Conservation (phyloP, 2,888 invertebrate genomes). For the Augiades crinisus region DNA sequence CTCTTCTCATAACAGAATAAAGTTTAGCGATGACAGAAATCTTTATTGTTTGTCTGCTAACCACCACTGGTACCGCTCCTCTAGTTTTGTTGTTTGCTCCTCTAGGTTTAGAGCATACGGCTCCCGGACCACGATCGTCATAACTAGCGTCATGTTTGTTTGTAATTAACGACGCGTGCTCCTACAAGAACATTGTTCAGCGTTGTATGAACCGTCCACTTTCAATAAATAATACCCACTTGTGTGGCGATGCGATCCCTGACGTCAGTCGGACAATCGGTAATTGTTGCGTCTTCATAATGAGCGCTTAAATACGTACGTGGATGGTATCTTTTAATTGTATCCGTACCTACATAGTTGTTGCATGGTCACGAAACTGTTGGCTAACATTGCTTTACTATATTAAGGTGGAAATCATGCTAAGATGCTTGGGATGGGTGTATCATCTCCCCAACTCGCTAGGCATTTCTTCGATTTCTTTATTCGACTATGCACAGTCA, state of each 20-base stretch:
- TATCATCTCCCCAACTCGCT: not conserved
- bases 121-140: conserved; percentile 43
- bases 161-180: conserved; percentile 73
- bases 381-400: not conserved
- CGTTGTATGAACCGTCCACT: conserved; percentile 36
- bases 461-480: too few relatives aligned
- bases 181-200: conserved; percentile 64
- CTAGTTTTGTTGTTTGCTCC: too few relatives aligned
- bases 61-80: too few relatives aligned
- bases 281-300: conserved; percentile 38
- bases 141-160: conserved; percentile 61
- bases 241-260: conserved; percentile 58
- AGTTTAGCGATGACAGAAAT: too few relatives aligned
- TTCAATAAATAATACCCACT: conserved; percentile 64
- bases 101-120: too few relatives aligned
- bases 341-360: conserved; percentile 19
- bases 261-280: conserved; percentile 45
- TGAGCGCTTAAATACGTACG: conserved; percentile 33
- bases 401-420: too few relatives aligned
- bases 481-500: too few relatives aligned
- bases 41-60: too few relatives aligned
- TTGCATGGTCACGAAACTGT: not conserved
- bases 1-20: too few relatives aligned
- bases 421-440: too few relatives aligned
- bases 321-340: conserved; percentile 25